Base-by-base conservation (phyloP, 2,113 vertebrate genomes). In the Cacatua alba region DNA sequence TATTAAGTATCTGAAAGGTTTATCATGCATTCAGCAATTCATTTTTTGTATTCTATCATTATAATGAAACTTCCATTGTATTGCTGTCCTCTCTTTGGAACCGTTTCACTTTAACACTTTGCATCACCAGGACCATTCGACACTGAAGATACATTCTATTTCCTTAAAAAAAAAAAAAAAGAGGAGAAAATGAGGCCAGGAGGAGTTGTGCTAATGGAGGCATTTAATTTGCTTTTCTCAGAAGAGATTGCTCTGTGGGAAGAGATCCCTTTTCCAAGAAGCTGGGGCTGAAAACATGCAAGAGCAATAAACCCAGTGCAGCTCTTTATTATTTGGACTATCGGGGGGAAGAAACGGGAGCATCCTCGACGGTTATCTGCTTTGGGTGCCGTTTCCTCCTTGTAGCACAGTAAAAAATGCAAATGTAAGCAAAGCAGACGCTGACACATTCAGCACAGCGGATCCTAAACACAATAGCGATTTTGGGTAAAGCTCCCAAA, bases 161-260 rank as follows among this genome's bases (percentile, higher is more conserved):
- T 85, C 74, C 78, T 62, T 75, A 63, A 75, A 94, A 82, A 79
- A 60, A 82, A 79, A 60, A 75, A 28, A 59, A 57, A 67, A 74
- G 78, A 67, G 69, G 78, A 57, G 68, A 92, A 93, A 97, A 96
- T 1, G 96, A 97, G 97, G 94, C 95, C 92, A 93, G 4, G 8
- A 88, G 95, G 95, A 96, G 74, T 96, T 94, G 91, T 90, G 94
- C 95, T 97, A 97, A 97, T 80, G 97, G 97, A 98, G 97, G 88
- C 97, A 98, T 98, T 98, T 98, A 97, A 97, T 98, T 98, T 98
- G 96, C 97, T 98, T 96, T 97, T 94, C 96, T 97, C 96, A 23
- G 33, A 96, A 90, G 95, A 95, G 96, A 94, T 24, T 94, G 88
- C 96, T 92, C 95, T 55, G 88, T 92, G 95, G 94, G 78, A 92